phyloP scores from a whole-genome alignment of 2,797 vertebrate genomes.

The Pipistrellus nathusii region DNA sequence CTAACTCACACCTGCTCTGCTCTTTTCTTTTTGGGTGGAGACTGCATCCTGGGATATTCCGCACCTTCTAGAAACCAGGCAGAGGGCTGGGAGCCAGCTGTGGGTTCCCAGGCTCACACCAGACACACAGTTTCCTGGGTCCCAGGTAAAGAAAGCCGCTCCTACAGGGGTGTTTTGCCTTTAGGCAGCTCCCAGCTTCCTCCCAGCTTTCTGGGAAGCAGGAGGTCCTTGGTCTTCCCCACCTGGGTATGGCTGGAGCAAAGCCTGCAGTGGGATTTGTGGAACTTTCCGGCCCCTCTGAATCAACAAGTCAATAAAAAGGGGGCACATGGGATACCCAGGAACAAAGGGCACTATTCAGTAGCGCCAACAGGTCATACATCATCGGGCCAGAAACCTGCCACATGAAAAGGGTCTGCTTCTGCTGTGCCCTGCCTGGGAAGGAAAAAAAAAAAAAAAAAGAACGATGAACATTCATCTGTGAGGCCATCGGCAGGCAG shows the following conservation, averaged over 20 bases:
- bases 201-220: slow-evolving; percentile 60
- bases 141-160: not conserved
- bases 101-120: not conserved
- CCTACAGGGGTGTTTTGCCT: not conserved
- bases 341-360: slow-evolving; percentile 84
- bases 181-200: slow-evolving; percentile 33
- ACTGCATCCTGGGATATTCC: not conserved
- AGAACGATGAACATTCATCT: not conserved
- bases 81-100: not conserved
- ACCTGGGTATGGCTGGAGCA: slow-evolving; percentile 59
- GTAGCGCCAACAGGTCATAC: slow-evolving; percentile 80
- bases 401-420: slow-evolving; percentile 79
- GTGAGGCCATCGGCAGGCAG: not conserved
- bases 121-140: not conserved
- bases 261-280: slow-evolving; percentile 73
- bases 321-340: slow-evolving; percentile 76
- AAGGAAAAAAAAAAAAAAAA: not conserved
- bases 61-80: not conserved
- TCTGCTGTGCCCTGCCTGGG: slow-evolving; percentile 60
- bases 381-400: slow-evolving; percentile 80
- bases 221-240: slow-evolving; percentile 53
- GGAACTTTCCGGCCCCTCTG: slow-evolving; percentile 78
- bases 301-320: slow-evolving; percentile 82
- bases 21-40: not conserved
- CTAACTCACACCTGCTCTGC: not conserved